A percentile compares a stretch with the other conserved stretches of the same genome.
phyloP scores from a whole-genome alignment of 2,888 invertebrate species.

The Platycheirus rosarum region DNA sequence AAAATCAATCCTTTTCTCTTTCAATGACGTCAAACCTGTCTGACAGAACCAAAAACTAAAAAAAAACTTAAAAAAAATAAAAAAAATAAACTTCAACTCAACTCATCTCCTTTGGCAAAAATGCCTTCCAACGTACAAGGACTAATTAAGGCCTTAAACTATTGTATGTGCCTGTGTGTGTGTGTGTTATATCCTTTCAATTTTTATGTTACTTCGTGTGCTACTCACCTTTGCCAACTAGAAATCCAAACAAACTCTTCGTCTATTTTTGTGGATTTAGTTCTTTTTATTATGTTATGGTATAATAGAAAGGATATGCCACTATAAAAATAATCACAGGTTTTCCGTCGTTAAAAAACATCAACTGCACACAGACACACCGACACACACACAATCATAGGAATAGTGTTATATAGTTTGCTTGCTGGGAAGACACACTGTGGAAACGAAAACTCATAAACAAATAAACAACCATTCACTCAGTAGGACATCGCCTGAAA shows the following conservation, averaged over 20 bases:
- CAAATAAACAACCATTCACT: constrained; percentile 74
- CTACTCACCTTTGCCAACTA: constrained; percentile 48
- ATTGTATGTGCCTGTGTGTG: not conserved
- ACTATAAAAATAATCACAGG: constrained; percentile 70
- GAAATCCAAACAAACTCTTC: not conserved
- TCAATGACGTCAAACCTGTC: constrained; percentile 21
- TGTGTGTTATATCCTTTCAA: constrained; percentile 18
- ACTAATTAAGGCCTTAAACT: constrained; percentile 62
- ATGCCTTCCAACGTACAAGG: constrained; percentile 56
- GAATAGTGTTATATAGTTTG: not conserved
- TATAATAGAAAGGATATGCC: constrained; percentile 27
- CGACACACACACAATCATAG: constrained; percentile 8
- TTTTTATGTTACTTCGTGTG: constrained; percentile 60
- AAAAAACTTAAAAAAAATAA: constrained; percentile 18
- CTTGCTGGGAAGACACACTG: not conserved
- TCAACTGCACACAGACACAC: constrained; percentile 8
- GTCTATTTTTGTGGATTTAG: constrained; percentile 38
- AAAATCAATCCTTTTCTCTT: not conserved
- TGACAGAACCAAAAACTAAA: constrained; percentile 7
- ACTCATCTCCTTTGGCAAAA: constrained; percentile 35
- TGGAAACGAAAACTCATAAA: constrained; percentile 62
- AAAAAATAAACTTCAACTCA: not conserved
- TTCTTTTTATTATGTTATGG: constrained; percentile 44
- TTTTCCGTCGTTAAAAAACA: constrained; percentile 67
- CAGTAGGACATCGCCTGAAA: constrained; percentile 73